Percentiles rank a stretch among this genome's conserved stretches.
Evolutionary conservation across 53 echinoderm and acorn worm genomes (phyloP).

Genomic region (Luidia sarsii): DNA sequence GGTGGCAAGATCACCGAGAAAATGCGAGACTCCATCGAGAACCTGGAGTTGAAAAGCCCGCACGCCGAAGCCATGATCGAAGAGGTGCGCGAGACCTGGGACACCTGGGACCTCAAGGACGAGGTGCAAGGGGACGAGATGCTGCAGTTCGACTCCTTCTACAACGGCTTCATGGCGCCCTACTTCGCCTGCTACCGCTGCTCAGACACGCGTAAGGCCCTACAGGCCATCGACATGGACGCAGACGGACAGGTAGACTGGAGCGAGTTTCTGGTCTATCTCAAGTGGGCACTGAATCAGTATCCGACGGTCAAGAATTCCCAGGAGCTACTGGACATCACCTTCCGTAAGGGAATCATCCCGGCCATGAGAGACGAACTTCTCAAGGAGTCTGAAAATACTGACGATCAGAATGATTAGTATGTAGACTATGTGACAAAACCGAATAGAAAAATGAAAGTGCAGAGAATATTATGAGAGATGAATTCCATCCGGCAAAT

Average conservation of each 20-base stretch:
- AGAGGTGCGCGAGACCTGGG: constrained; percentile 35
- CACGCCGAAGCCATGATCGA: constrained; percentile 11
- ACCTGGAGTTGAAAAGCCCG: background rate
- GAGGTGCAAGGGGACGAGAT: constrained; percentile 57
- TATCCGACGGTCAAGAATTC: constrained; percentile 31
- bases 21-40: constrained; percentile 40
- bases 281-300: constrained; percentile 46
- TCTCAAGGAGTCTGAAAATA: background rate
- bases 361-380: constrained; percentile 58
- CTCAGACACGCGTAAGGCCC: constrained; percentile 35
- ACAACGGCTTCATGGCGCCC: no score
- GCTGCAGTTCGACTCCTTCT: constrained; percentile 38
- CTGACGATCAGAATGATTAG: background rate
- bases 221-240: no score
- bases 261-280: constrained; percentile 13
- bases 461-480: no score
- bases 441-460: no score
- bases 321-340: constrained; percentile 52
- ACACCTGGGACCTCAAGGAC: constrained; percentile 57
- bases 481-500: no score
- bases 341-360: constrained; percentile 61
- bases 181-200: constrained; percentile 74
- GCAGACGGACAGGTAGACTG: no score
- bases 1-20: constrained; percentile 29
- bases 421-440: no score